Evolutionary conservation across 1,140 invertebrate genomes (phyloP).

Genomic region (Polyergus mexicanus): DNA sequence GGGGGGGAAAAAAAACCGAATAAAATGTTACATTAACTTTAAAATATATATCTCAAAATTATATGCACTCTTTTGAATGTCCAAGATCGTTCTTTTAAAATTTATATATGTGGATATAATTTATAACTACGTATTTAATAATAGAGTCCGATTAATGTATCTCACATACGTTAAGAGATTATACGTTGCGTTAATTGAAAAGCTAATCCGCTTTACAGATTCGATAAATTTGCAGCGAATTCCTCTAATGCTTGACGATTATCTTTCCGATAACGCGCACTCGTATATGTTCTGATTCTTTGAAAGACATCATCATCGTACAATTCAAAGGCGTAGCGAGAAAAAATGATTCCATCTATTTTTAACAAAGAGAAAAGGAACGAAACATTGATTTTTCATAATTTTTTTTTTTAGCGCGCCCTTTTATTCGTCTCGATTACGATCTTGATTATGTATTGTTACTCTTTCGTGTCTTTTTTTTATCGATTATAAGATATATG

Average conservation of each 20-base stretch:
- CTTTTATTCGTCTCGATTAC: not conserved
- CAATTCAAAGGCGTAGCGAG: constrained; percentile 1
- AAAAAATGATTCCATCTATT: not conserved
- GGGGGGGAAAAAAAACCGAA: not conserved
- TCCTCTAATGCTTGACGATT: not conserved
- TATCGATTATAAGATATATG: not conserved
- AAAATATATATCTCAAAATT: not conserved
- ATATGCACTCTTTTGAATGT: not conserved
- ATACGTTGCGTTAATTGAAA: not conserved
- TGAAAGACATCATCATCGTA: not conserved
- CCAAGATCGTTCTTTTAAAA: not conserved
- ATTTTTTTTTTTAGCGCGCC: not conserved
- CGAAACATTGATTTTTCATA: not conserved
- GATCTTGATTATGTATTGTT: not conserved
- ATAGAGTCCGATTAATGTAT: not conserved
- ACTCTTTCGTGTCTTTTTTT: not conserved
- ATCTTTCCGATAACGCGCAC: constrained; percentile 6
- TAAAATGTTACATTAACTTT: not conserved
- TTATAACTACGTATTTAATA: not conserved
- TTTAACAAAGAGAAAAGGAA: not conserved
- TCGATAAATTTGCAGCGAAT: not conserved
- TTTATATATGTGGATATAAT: not conserved
- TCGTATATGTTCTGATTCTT: not conserved
- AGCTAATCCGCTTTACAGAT: not conserved
- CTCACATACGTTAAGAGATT: not conserved